Evolutionary conservation across 2,113 vertebrate genomes (phyloP), one percentile per base, ranked within the genome.

Genomic region (Pedionomus torquatus): DNA sequence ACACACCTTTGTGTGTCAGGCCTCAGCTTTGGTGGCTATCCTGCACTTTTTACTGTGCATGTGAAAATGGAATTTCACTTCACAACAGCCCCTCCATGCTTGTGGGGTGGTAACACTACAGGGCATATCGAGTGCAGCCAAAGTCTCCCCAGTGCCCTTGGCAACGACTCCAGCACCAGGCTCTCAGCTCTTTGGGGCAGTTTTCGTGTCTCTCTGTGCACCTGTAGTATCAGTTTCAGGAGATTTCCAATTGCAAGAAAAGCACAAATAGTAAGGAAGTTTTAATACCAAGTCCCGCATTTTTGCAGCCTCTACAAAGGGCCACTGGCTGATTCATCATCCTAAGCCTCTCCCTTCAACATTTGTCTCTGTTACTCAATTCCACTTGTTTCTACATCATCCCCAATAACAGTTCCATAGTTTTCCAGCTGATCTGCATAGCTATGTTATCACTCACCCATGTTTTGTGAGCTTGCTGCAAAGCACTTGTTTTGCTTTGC

Each of bases 161-260:
- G 3, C 11, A 8, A 10, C 41, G 25, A 3, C 39, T 68, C 76
- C 87, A 86, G 41, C n/a, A 69, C 4, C n/a, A 88, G 39, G 16
- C 33, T 5, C 25, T 10, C 48, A 87, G 24, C 46, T 87, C n/a
- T 63, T 48, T 17, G 5, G 26, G 44, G 3, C 13, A 26, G 8
- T 39, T 66, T 13, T 46, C 24, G 1, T 0, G 5, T 3, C 49
- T 33, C 33, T 12, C 35, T n/a, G 3, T 6, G 39, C 28, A 9
- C 18, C 33, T 7, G 33, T 3, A 64, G 8, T 11, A 10, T 5
- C 18, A 28, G 1, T 19, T n/a, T 37, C 4, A 70, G 31, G 21
- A 43, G 23, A 54, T 43, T 33, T 31, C 33, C 43, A 31, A 69
- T 9, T 5, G 10, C 17, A 10, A 76, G 43, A 13, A 74, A 37